Conservation (phyloP, 2,888 invertebrate species). For the Eristalis intricaria region DNA sequence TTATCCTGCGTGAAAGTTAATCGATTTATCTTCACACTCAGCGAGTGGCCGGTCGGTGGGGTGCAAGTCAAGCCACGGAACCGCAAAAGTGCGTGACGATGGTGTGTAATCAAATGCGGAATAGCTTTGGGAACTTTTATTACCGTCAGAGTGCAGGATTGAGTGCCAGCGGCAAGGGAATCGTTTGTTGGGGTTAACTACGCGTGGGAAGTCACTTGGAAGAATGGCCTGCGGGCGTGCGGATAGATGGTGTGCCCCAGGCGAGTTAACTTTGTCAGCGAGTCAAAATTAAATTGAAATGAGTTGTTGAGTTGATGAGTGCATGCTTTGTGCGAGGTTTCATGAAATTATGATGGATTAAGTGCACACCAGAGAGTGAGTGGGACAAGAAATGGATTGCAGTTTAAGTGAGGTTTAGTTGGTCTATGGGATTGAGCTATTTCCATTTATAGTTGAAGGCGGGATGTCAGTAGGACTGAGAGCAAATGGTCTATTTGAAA, state of each 20-base stretch:
- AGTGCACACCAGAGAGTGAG: neutral
- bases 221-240: neutral
- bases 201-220: slow-evolving; percentile 1
- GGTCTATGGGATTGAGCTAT: neutral
- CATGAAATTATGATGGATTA: neutral
- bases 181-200: neutral
- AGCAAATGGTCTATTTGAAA: neutral
- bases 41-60: neutral
- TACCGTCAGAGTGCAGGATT: neutral
- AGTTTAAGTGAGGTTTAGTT: neutral
- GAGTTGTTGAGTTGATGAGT: neutral
- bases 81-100: slow-evolving; percentile 41
- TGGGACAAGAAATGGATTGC: neutral
- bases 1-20: slow-evolving; percentile 14
- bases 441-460: neutral
- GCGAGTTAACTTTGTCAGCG: neutral
- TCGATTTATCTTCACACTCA: slow-evolving; percentile 26
- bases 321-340: neutral
- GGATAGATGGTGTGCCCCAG: neutral
- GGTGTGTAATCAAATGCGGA: slow-evolving; percentile 21
- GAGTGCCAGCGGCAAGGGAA: neutral
- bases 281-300: neutral
- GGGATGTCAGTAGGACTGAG: neutral
- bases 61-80: slow-evolving; percentile 19
- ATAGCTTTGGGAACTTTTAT: slow-evolving; percentile 33